Evolutionary conservation across 2,797 vertebrate genomes (phyloP), one percentile per base, ranked within the genome.

Genomic region (Decapterus maruadsi): DNA sequence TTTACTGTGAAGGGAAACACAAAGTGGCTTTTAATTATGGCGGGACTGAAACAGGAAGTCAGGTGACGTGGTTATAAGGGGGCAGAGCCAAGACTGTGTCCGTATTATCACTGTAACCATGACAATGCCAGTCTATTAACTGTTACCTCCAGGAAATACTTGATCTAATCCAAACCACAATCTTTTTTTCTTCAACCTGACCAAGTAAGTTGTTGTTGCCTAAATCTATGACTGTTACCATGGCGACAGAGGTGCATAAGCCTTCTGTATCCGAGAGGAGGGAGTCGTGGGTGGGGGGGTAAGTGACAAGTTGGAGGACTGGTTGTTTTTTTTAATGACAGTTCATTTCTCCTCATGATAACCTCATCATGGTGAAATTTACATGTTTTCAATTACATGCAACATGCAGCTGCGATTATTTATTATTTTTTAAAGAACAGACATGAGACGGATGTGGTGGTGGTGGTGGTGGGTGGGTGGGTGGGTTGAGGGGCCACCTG

Each of bases 331-430:
- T 14, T 40, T 12, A 59, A 51, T 5, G 31, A 9, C 3, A 42
- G 40, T 13, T 42, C 10, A 42, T 29, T 45, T 46, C 17, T 46
- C 16, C 2, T 50, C 4, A 20, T 16, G 7, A 26, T 19, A 70
- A 67, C 31, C 26, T 46, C 38, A n/a, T 45, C 17, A 12, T 0
- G 8, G 4, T 59, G 51, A 4, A 60, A 62, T 48, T 54, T 1
- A 4, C 20, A 58, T 19, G 1, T 29, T 64, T 68, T 61, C 3
- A 69, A 51, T 75, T 63, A 71, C 8, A 42, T 40, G 12, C 66
- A 72, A 75, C 22, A 43, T 40, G 31, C 19, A 48, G 1, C 26
- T 45, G 0, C 43, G 3, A 4, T 69, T 59, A 77, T 55, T 46
- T 11, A 34, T 34, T 34, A 34, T 34, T 34, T 34, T 51, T 11